Base-by-base conservation (phyloP, 2,888 invertebrate species). In the Ennomos erosarius region DNA sequence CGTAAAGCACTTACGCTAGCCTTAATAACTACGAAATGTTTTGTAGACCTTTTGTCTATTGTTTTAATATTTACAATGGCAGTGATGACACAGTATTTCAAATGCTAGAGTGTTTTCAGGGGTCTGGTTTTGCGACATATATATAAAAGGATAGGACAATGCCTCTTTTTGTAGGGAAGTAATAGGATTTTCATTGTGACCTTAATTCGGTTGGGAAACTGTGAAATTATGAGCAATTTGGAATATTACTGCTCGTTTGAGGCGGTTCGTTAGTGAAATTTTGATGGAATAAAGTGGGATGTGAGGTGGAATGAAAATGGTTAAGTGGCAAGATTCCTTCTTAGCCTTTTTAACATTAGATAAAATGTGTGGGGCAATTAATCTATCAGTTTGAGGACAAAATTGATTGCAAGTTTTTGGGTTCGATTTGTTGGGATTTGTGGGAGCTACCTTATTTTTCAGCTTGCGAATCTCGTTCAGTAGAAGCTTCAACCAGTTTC, bases 51-150 rank as follows among this genome's bases (percentile, higher is more conserved):
- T 62, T 59, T 64, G 54, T 67, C 45, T 62, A 68, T 68, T 68
- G 68, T 68, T 68, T 68, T 64, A 62, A 50, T 60, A 62, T 55
- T 47, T 62, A 68, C 68, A 68, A 68, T 68, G 49, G 63, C 6
- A 34, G 43, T 68, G 64, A 50, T 46, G 65, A 62, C 60, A 65
- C 46, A 55, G 44, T 52, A 43, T 44, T 58, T 54, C 11, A 39
- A 53, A 6, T 26, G 26, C 26, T 26, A 26, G 3, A 16, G 39
- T 59, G 37, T 55, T 47, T 54, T 37, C 39, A 45, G 43, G 43
- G 55, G 39, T 38, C 44, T 46, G 8, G 36, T 33, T 59, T 58
- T 50, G 54, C 54, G 45, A 45, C 49, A 54, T 34, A 40, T 42
- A 5, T 8, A 10, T 45, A 37, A 52, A 52, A 34, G 26, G 47